A percentile compares a stretch with the other conserved stretches of the same genome.
Conservation (phyloP, 2,888 invertebrate species). For the Mimumesa dahlbomi region DNA sequence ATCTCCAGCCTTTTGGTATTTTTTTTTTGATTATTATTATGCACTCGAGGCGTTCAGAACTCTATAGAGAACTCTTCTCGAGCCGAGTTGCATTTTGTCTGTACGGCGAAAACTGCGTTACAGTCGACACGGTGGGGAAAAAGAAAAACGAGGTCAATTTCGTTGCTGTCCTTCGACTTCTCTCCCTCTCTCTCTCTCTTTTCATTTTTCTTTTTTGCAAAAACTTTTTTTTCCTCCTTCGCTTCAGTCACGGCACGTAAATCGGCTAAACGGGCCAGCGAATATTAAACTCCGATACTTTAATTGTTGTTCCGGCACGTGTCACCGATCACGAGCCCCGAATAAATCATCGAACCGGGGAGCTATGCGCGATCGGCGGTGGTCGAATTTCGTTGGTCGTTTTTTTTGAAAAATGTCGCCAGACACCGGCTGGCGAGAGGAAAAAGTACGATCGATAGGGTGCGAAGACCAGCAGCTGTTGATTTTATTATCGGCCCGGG, state of each 20-base stretch:
- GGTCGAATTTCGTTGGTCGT: conserved; percentile 2
- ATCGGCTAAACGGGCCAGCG: neutral
- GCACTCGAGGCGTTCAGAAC: no score
- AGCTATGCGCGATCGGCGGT: conserved; percentile 8
- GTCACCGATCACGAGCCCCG: conserved; percentile 35
- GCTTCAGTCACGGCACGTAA: neutral
- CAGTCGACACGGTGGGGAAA: no score
- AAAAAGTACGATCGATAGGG: conserved; percentile 10
- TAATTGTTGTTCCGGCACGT: conserved; percentile 35
- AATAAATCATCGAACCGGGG: conserved; percentile 49
- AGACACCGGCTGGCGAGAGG: conserved; percentile 18
- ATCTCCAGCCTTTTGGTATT: no score
- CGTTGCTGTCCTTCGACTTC: no score
- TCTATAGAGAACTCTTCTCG: no score
- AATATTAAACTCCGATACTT: conserved; percentile 50
- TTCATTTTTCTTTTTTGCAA: no score
- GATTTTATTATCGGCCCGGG: conserved; percentile 10
- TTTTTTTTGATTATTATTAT: no score
- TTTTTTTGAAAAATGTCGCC: conserved; percentile 14
- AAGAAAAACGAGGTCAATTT: no score
- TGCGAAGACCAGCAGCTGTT: neutral
- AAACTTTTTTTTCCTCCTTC: no score
- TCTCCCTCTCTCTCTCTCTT: no score
- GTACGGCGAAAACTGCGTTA: no score
- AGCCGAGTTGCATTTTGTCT: no score